A percentile compares a stretch with the other conserved stretches of the same genome.
Evolutionary conservation across 2,888 invertebrate genomes (phyloP).

Genomic region (Leptinotarsa haldemani): DNA sequence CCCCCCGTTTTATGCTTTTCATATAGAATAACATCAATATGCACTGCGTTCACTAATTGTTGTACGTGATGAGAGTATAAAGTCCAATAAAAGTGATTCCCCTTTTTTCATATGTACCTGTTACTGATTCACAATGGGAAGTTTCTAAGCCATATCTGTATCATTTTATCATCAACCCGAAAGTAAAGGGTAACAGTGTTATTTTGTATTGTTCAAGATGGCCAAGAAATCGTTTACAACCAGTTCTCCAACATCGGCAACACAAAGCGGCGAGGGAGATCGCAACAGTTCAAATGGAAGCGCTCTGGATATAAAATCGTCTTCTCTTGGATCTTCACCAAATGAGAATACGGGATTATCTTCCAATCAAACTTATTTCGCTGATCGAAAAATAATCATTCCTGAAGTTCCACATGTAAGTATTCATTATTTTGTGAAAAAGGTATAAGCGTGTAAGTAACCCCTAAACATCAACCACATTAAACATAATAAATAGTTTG

Average conservation of each 20-base stretch:
- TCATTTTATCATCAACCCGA: too few relatives aligned
- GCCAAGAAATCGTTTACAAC: background rate
- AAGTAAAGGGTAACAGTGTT: background rate
- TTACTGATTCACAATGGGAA: too few relatives aligned
- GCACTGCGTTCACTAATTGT: too few relatives aligned
- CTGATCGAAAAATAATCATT: slow-evolving; percentile 72
- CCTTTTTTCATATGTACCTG: too few relatives aligned
- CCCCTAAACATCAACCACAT: too few relatives aligned
- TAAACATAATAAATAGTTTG: too few relatives aligned
- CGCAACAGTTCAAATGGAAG: background rate
- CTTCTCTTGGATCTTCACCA: slow-evolving; percentile 43
- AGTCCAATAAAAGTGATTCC: too few relatives aligned
- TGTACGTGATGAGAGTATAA: too few relatives aligned
- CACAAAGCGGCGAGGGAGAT: background rate
- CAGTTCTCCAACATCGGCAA: slow-evolving; percentile 9
- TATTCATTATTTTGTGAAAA: background rate
- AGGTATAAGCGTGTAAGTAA: too few relatives aligned
- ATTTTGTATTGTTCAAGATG: slow-evolving; percentile 8
- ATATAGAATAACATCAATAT: too few relatives aligned
- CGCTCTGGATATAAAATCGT: slow-evolving; percentile 34
- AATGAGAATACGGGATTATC: slow-evolving; percentile 60
- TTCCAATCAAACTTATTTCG: slow-evolving; percentile 70
- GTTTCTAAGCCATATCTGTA: too few relatives aligned
- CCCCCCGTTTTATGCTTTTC: too few relatives aligned
- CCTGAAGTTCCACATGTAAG: slow-evolving; percentile 67